Conservation (phyloP, 2,888 invertebrate species). For the Coelopa pilipes region DNA sequence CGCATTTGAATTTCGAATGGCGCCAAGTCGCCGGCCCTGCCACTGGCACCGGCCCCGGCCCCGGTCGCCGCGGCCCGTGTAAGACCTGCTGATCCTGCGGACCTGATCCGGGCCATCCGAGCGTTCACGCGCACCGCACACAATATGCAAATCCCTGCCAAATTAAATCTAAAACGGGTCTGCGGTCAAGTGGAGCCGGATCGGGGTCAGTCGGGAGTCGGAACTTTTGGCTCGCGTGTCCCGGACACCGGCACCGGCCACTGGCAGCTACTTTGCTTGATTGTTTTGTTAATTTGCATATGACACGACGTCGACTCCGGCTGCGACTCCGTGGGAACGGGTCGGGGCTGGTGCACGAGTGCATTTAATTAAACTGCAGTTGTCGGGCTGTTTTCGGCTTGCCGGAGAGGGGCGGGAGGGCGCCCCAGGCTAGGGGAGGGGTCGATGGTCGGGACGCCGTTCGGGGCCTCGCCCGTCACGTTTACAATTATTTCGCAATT, state of each 20-base stretch:
- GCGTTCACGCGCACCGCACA: slow-evolving; percentile 1
- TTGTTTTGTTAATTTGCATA: slow-evolving; percentile 39
- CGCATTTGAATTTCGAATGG: background rate
- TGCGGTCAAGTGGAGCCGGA: slow-evolving; percentile 24
- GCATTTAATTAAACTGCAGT: slow-evolving; percentile 31
- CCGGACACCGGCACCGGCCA: background rate
- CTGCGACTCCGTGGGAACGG: background rate
- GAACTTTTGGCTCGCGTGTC: too few species aligned
- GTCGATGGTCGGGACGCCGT: background rate
- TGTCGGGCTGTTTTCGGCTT: slow-evolving; percentile 7
- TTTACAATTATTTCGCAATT: slow-evolving; percentile 27
- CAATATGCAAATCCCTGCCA: slow-evolving; percentile 34
- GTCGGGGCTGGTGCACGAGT: background rate
- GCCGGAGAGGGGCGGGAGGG: background rate
- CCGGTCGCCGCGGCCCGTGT: background rate
- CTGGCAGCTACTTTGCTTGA: slow-evolving; percentile 28
- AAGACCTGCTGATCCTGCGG: background rate
- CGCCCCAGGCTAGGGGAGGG: background rate
- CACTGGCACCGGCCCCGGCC: background rate
- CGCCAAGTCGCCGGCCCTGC: background rate
- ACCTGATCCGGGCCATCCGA: background rate
- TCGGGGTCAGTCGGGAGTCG: too few species aligned
- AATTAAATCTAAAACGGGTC: slow-evolving; percentile 33
- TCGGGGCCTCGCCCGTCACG: slow-evolving; percentile 1
- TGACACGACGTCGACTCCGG: background rate